phyloP scores from a whole-genome alignment of 2,888 invertebrate species.

The Meganola albula region DNA sequence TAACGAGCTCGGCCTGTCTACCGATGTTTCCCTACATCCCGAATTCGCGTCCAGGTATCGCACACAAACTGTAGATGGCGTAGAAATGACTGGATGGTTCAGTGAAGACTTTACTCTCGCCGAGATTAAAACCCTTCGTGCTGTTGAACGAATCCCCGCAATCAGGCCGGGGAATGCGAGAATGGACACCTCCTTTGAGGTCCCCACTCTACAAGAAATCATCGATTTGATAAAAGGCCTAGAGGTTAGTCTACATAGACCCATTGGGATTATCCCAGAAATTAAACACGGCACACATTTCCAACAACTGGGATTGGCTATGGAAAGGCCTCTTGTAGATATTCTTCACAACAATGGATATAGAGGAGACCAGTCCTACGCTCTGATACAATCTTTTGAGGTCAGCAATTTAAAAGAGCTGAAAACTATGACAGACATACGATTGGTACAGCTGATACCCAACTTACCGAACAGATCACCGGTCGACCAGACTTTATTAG shows the following conservation, averaged over 20 bases:
- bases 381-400: constrained; percentile 68
- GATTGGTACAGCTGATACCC: constrained; percentile 52
- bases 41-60: constrained; percentile 55
- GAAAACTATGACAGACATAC: constrained; percentile 50
- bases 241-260: constrained; percentile 45
- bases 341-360: constrained; percentile 58
- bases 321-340: constrained; percentile 56
- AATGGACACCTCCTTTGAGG: constrained; percentile 48
- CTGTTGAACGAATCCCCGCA: constrained; percentile 57
- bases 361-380: constrained; percentile 41
- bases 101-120: constrained; percentile 65
- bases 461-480: constrained; percentile 35
- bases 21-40: constrained; percentile 48
- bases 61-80: constrained; percentile 53
- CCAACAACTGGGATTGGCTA: constrained; percentile 47
- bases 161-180: constrained; percentile 59
- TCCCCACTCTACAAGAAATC: constrained; percentile 65
- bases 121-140: constrained; percentile 58
- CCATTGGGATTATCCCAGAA: constrained; percentile 63
- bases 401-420: constrained; percentile 59
- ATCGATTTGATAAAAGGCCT: constrained; percentile 59
- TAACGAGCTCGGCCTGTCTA: constrained; percentile 57
- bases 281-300: constrained; percentile 64
- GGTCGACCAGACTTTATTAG: constrained; percentile 46
- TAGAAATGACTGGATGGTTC: constrained; percentile 54